Base-by-base conservation (phyloP, 1,140 invertebrate genomes). In the Melipona quadrifasciata region DNA sequence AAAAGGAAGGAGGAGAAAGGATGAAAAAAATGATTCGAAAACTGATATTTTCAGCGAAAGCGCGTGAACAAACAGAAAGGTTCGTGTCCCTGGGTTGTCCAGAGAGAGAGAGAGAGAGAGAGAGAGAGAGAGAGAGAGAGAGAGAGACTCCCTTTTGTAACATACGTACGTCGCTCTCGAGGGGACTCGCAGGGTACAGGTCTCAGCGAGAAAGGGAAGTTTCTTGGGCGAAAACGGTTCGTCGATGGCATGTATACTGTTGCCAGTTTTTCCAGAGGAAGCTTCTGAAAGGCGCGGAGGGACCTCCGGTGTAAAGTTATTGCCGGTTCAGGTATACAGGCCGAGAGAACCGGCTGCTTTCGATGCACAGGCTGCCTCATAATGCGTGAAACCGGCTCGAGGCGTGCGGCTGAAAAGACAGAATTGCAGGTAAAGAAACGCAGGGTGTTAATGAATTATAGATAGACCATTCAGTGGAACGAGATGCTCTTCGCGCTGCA, bases 321-420 rank as follows among this genome's bases (percentile, higher is more conserved):
- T 65, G 79, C 57, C 47, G 70, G 57, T 53, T 72, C 71, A 82
- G 80, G 71, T 82, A 82, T n/a, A 21, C 19, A 55, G 27, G n/a
- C 61, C 14, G n/a, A n/a, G 61, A 16, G 67, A 14, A 27, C 34
- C 12, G 53, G 67, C 34, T 47, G 8, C 57, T 57, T 47, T 34
- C 12, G 19, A 58, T 27, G n/a, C 27, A 12, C 75, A 51, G 39
- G n/a, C 11, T 65, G 39, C 21, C 58, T 65, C 39, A 3, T 8
- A 24, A 24, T 67, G 14, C 77, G 21, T 39, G 51, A 64, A 31
- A 19, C 47, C 6, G 19, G 14, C n/a, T 64, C 14, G 24, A 17
- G 21, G 61, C 21, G 67, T 21, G 67, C 31, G 17, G 31, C 34
- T 55, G 51, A 21, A 21, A 34, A 19, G 27, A 5, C 53, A 24